A percentile compares a stretch with the other conserved stretches of the same genome.
These are phyloP conservation scores for Stercorarius parasiticus DNA, from an alignment of 2,113 vertebrate genomes.

Conservation along the genomic window DNA sequence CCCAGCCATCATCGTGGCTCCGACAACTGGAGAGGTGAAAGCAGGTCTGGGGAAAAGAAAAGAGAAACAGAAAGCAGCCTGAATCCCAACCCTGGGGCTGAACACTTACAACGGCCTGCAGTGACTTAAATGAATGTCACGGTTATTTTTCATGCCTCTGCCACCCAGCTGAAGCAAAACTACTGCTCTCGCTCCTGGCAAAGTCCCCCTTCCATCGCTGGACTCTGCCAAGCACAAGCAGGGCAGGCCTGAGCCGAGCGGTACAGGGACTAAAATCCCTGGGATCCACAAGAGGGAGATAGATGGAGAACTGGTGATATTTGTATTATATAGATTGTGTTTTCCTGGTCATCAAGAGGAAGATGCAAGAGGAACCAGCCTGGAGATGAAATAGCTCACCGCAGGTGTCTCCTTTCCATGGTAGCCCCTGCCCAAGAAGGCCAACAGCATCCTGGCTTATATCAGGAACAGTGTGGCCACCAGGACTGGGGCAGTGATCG, in stretches of 20 bases:
- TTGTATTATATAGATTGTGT: background rate
- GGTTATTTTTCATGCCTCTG: background rate
- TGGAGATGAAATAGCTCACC: background rate
- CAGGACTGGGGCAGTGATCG: background rate
- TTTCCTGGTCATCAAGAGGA: background rate
- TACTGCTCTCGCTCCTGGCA: background rate
- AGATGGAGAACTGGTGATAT: background rate
- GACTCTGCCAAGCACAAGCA: background rate
- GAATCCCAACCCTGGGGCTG: background rate
- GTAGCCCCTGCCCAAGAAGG: background rate
- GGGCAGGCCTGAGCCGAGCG: background rate
- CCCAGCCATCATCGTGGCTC: background rate
- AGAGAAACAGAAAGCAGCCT: background rate
- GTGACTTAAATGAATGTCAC: background rate
- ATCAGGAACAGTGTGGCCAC: background rate
- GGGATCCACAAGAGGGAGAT: background rate
- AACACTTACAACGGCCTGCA: background rate
- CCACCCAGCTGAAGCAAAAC: background rate
- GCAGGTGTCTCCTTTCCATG: background rate
- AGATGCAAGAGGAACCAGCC: background rate
- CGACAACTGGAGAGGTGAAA: background rate
- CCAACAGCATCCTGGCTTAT: background rate
- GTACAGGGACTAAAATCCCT: background rate
- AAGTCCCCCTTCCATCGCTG: background rate
- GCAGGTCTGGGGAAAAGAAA: background rate